Base-by-base conservation (phyloP, 2,113 vertebrate species). In the Miniopterus natalensis region DNA sequence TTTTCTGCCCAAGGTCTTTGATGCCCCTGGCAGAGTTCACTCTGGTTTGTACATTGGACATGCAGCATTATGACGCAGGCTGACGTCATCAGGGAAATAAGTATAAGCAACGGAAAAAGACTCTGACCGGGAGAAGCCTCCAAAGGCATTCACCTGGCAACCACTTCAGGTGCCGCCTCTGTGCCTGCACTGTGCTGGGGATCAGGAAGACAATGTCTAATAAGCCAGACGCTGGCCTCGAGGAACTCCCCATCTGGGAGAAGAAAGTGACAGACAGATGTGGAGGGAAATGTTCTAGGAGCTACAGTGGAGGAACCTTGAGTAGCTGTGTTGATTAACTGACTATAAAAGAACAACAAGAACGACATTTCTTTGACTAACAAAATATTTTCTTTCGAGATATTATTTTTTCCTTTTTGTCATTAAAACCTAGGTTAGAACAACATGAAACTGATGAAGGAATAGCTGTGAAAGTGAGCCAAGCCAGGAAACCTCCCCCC, bases 381-480 rank as follows among this genome's bases (percentile, higher is more conserved):
- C 59, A 66, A 66, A 21, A 59, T 80, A 36, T 65, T 88, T 88
- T 83, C 89, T 96, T 83, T 95, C 68, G 36, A 88, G 36, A 40
- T 63, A 25, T 40, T 63, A 63, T 27, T 63, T 53, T 57, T 5
- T 8, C 18, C 40, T 53, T 90, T n/a, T 11, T 49, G 23, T 47
- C 18, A 78, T 59, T 78, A 83, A 86, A 79, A 75, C 59, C 42
- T 77, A 20, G 12, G 29, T 55, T 49, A 93, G 66, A 68, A 70
- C 14, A 59, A 47, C 17, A 49, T 8, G 3, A 53, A 66, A 84
- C 73, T 42, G 36, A 36, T 88, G 36, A 70, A 88, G 31, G 40
- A 66, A 6, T 79, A n/a, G 36, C 83, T 91, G 13, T 53, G 55
- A 17, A 36, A 63, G 51, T 63, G 71, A 88, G 27, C 23, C 42